A percentile compares a stretch with the other conserved stretches of the same genome.
phyloP scores from a whole-genome alignment of 2,888 invertebrate genomes.

The Minunthozetes semirufus region DNA sequence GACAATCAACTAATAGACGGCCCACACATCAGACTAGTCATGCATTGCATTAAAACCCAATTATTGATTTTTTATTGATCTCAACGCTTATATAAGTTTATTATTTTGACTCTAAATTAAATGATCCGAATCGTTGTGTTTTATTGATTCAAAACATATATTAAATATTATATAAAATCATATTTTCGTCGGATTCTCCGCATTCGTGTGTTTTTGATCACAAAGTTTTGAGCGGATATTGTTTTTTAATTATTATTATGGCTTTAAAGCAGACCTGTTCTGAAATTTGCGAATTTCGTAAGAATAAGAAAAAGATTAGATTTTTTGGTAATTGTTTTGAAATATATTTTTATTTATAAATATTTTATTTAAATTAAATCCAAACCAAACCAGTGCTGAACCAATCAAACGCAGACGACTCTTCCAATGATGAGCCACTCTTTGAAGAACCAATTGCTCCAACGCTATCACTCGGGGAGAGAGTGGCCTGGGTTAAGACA shows the following conservation, averaged over 20 bases:
- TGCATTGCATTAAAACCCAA: not conserved
- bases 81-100: not conserved
- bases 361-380: not conserved
- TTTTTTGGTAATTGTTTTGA: not conserved
- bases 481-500: slow-evolving; percentile 51
- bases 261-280: not conserved
- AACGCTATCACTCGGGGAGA: slow-evolving; percentile 46
- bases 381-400: slow-evolving; percentile 4
- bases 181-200: not conserved
- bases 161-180: too few species aligned
- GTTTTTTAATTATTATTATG: not conserved
- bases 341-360: not conserved
- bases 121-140: too few species aligned
- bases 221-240: too few species aligned
- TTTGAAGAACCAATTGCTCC: slow-evolving; percentile 43
- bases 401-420: not conserved
- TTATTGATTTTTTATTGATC: slow-evolving; percentile 4
- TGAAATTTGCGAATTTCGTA: slow-evolving; percentile 3
- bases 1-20: not conserved
- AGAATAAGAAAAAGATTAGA: slow-evolving; percentile 3
- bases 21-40: not conserved
- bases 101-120: too few species aligned
- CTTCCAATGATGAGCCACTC: slow-evolving; percentile 34
- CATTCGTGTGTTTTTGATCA: not conserved
- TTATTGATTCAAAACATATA: too few species aligned